These are phyloP conservation scores for Misgurnus anguillicaudatus DNA, from an alignment of 2,113 vertebrate species.

Conservation along the genomic window DNA sequence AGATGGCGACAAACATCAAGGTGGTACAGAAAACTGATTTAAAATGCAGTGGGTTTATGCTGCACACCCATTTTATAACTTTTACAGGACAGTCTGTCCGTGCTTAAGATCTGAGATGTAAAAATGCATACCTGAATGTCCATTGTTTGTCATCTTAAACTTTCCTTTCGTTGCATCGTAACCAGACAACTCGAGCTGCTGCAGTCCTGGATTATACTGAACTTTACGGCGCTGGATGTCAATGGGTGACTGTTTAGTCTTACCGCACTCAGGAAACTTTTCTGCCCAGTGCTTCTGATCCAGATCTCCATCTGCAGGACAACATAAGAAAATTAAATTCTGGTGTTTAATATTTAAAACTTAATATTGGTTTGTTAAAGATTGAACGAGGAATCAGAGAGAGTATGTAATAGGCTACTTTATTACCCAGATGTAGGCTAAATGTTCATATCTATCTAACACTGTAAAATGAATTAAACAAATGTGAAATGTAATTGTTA, in stretches of 20 bases:
- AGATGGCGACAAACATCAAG: not conserved
- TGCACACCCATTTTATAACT: too few species aligned
- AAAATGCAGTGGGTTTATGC: not conserved
- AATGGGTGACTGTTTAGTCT: constrained; percentile 83
- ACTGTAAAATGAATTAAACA: not conserved
- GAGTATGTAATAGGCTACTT: too few species aligned
- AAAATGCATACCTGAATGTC: constrained; percentile 81
- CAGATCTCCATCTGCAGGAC: constrained; percentile 71
- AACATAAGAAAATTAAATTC: not conserved
- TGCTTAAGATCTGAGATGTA: not conserved
- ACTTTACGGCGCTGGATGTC: constrained; percentile 80
- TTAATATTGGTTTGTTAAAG: too few species aligned
- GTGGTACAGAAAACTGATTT: not conserved
- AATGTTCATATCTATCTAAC: not conserved
- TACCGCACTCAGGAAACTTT: constrained; percentile 75
- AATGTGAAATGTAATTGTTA: not conserved
- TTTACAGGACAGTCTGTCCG: too few species aligned
- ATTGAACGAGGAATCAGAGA: too few species aligned
- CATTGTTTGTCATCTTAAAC: constrained; percentile 85
- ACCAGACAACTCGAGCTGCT: constrained; percentile 73
- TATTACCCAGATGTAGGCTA: too few species aligned
- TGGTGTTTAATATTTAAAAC: too few species aligned
- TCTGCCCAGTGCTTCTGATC: constrained; percentile 80
- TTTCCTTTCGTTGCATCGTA: constrained; percentile 67
- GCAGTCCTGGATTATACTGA: constrained; percentile 69